These are phyloP conservation scores for Myrmophylax atrothorax DNA, from an alignment of 2,113 vertebrate species.

Conservation along the genomic window DNA sequence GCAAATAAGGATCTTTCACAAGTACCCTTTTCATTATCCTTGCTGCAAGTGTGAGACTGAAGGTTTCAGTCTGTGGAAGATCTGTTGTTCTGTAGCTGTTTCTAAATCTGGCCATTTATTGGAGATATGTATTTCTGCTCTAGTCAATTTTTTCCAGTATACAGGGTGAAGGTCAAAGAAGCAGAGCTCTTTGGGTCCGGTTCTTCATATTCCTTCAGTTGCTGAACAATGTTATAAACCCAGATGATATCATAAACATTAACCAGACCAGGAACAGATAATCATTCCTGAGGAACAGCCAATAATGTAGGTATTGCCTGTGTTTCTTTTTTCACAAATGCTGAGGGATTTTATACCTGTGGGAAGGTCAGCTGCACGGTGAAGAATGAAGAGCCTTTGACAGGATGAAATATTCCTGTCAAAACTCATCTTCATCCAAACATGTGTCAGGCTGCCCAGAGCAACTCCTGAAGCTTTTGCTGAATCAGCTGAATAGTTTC, in stretches of 20 bases:
- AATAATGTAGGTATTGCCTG: neutral
- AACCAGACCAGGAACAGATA: neutral
- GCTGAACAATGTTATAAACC: neutral
- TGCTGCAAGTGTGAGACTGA: neutral
- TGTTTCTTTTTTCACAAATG: neutral
- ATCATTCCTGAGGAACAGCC: neutral
- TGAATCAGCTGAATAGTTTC: neutral
- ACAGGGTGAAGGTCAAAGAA: neutral
- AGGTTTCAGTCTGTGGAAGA: neutral
- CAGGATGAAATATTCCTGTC: neutral
- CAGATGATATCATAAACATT: neutral
- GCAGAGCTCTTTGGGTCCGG: neutral
- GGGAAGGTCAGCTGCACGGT: neutral
- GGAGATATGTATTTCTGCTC: neutral
- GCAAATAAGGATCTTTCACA: neutral
- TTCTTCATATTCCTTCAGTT: neutral
- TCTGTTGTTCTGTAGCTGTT: neutral
- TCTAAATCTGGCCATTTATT: neutral
- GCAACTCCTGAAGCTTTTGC: conserved; percentile 12
- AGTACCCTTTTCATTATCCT: neutral
- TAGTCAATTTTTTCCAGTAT: neutral
- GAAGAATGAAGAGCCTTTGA: neutral
- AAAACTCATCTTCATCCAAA: neutral
- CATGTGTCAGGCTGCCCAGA: neutral
- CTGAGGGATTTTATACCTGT: neutral